These are phyloP conservation scores for Drosophila auraria DNA, from an alignment of 1,140 invertebrate genomes.

Conservation along the genomic window DNA sequence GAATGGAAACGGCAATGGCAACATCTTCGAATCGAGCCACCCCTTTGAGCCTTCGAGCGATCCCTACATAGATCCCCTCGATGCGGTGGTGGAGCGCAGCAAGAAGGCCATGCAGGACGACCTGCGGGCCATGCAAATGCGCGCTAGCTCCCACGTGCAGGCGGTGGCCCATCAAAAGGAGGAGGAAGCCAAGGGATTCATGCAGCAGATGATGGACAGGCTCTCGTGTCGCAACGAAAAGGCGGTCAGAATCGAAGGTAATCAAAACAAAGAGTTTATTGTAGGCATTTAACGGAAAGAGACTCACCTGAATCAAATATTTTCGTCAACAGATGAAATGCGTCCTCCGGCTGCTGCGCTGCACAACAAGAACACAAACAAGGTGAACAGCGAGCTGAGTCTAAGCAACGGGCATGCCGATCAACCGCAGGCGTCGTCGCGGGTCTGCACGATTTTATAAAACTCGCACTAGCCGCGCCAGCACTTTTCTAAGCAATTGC, in stretches of 20 bases:
- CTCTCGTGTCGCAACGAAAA: constrained; percentile 79
- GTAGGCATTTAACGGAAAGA: neutral
- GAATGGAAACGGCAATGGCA: constrained; percentile 57
- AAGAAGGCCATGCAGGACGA: constrained; percentile 78
- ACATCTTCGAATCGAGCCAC: constrained; percentile 63
- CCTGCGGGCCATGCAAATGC: constrained; percentile 60
- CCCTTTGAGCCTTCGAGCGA: constrained; percentile 24
- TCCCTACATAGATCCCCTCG: constrained; percentile 56
- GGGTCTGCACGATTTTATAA: constrained; percentile 85
- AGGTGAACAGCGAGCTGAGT: constrained; percentile 75
- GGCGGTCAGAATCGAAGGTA: constrained; percentile 77
- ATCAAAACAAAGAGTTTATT: neutral
- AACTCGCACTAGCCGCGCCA: constrained; percentile 32
- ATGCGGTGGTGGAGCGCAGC: constrained; percentile 75
- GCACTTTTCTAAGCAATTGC: constrained; percentile 74
- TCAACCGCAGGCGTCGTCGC: constrained; percentile 76
- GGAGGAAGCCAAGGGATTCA: constrained; percentile 65
- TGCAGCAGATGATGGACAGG: constrained; percentile 70
- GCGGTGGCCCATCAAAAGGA: constrained; percentile 26
- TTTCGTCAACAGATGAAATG: constrained; percentile 68
- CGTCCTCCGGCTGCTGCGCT: constrained; percentile 60
- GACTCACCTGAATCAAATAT: constrained; percentile 45
- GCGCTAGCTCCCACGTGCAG: constrained; percentile 38
- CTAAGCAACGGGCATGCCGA: constrained; percentile 62
- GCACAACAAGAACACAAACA: constrained; percentile 65